Base-by-base conservation (phyloP, 1,140 invertebrate species). In the Micrasema longulum region DNA sequence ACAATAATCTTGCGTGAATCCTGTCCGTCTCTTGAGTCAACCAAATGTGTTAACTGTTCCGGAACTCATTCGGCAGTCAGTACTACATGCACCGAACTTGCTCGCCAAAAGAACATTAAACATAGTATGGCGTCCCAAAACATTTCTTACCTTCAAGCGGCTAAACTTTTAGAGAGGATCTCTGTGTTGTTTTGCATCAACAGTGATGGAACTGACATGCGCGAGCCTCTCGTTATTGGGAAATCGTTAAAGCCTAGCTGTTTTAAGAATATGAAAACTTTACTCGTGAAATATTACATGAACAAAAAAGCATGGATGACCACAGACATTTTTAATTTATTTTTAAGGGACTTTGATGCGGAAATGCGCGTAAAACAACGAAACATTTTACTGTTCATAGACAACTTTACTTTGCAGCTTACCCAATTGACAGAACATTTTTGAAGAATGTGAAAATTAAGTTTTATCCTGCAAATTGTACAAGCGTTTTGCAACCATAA, bases 191-290 rank as follows among this genome's bases (percentile, higher is more conserved):
- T 60, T 60, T 60, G 53, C 9, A 16, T 60, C 10, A 60, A 60
- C 55, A 60, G 35, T 60, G 55, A 60, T 60, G 55, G 55, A 60
- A 60, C 1, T 60, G 55, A 60, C 55, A 60, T 60, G 55, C 55
- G 31, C 55, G 31, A 60, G 35, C 55, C 55, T 5, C 41, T 65
- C 11, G 63, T 65, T 14, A 52, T 65, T 48, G 41, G 47, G 20
- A 65, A 65, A 52, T 65, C 22, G 23, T 48, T 47, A 47, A 65
- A 65, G 20, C 63, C 43, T 47, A 65, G 63, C 70, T 80, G 78
- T 35, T 57, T 87, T 87, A 2, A 52, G 7, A 31, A 31, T 7
- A 7, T 7, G 7, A 31, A 31, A 31, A 31, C 26, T 31, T 31
- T 31, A 7, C 26, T 7, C 2, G 26, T 31, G 7, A 31, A 31